phyloP scores from a whole-genome alignment of 2,113 vertebrate genomes.

The Paraplagusia blochii region DNA sequence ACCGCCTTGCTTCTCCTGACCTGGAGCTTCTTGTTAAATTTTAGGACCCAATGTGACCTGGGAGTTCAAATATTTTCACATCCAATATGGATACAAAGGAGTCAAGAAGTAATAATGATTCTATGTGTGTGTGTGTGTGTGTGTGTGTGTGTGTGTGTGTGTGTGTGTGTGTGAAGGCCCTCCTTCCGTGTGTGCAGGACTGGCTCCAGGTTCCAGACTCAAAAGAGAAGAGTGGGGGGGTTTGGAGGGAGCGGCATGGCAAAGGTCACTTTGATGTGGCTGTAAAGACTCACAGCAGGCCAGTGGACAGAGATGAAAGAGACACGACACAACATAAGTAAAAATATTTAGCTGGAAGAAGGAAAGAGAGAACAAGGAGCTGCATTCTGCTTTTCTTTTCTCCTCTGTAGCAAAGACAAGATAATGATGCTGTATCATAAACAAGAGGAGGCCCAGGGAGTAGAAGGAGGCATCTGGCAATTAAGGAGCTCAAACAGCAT shows the following conservation, averaged over 20 bases:
- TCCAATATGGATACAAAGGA: too few species aligned
- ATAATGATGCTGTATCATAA: constrained; percentile 67
- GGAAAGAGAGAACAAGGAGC: constrained; percentile 23
- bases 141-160: too few species aligned
- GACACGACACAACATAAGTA: constrained; percentile 41
- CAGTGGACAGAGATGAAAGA: constrained; percentile 67
- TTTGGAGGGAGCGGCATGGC: constrained; percentile 38
- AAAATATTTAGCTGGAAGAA: constrained; percentile 50
- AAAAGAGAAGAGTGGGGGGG: constrained; percentile 20
- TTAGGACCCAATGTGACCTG: too few species aligned
- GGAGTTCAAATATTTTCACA: too few species aligned
- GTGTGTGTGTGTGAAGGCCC: too few species aligned
- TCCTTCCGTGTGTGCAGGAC: neutral
- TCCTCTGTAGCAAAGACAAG: constrained; percentile 17
- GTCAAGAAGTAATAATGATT: too few species aligned
- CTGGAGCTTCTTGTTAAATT: too few species aligned
- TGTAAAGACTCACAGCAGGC: constrained; percentile 66
- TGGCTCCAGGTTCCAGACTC: constrained; percentile 36
- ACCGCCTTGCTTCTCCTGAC: too few species aligned
- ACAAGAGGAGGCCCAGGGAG: constrained; percentile 54
- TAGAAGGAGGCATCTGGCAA: constrained; percentile 60
- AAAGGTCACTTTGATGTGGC: constrained; percentile 73
- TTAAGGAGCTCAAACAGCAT: constrained; percentile 65
- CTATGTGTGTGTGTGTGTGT: too few species aligned
- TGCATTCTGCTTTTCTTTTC: neutral